A percentile compares a stretch with the other conserved stretches of the same genome.
phyloP scores from a whole-genome alignment of 2,113 vertebrate species.

The human region DNA sequence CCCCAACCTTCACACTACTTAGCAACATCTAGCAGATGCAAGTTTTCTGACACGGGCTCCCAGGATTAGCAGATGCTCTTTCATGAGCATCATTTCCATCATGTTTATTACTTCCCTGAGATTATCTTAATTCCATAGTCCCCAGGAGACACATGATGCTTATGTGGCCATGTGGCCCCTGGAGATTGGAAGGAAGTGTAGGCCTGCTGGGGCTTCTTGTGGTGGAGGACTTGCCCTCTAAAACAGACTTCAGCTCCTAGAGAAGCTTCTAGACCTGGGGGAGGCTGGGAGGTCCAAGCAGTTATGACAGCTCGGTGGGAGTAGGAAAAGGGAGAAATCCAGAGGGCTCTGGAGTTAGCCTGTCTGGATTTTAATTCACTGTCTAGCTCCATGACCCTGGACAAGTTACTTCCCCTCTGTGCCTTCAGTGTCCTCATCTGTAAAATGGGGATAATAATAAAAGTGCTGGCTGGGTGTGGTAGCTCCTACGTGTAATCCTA shows the following conservation, averaged over 20 bases:
- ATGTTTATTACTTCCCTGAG: slow-evolving; percentile 28
- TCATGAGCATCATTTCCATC: slow-evolving; percentile 36
- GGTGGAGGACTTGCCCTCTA: not conserved
- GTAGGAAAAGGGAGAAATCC: not conserved
- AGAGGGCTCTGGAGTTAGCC: not conserved
- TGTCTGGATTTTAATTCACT: not conserved
- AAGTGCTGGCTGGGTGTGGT: not conserved
- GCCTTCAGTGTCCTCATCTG: not conserved
- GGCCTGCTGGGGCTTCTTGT: not conserved
- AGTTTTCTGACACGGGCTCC: slow-evolving; percentile 36
- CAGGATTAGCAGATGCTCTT: slow-evolving; percentile 54
- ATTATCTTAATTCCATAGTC: slow-evolving; percentile 13
- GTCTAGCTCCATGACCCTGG: not conserved
- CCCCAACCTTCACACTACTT: slow-evolving; percentile 19
- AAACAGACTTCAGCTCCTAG: not conserved
- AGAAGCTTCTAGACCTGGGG: not conserved
- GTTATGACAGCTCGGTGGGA: not conserved
- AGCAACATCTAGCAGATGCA: slow-evolving; percentile 41
- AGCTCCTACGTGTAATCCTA: no score
- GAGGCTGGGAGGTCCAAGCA: not conserved
- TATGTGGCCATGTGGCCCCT: not conserved
- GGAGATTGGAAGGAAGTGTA: not conserved
- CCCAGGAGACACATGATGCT: not conserved
- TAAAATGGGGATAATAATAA: not conserved
- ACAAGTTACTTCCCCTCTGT: not conserved